Evolutionary conservation across 2,888 invertebrate genomes (phyloP).

Genomic region (Syrphus vitripennis): DNA sequence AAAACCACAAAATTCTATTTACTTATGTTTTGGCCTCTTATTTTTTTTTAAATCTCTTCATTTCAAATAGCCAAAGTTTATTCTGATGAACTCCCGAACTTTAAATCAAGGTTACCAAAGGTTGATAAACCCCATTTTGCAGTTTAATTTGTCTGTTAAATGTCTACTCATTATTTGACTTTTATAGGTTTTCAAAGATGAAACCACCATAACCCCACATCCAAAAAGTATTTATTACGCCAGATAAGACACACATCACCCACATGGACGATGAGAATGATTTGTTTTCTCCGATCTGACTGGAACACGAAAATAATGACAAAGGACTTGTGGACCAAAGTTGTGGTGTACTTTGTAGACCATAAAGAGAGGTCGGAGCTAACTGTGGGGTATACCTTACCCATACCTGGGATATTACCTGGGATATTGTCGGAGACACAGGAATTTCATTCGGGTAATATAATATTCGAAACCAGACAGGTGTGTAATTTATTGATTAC

Average conservation of each 20-base stretch:
- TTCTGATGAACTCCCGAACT: too few species aligned
- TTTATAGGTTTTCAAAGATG: background rate
- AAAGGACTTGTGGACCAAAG: conserved; percentile 42
- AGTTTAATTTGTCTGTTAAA: background rate
- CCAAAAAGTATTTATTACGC: background rate
- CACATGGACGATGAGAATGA: conserved; percentile 48
- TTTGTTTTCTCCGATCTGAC: conserved; percentile 46
- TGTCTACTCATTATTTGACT: background rate
- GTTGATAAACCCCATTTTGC: background rate
- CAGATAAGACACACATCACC: conserved; percentile 19
- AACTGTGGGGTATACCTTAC: too few species aligned
- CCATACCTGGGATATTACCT: background rate
- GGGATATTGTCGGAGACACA: conserved; percentile 27
- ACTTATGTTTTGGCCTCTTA: too few species aligned
- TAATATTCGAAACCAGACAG: conserved; percentile 78
- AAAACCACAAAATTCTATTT: too few species aligned
- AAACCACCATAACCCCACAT: background rate
- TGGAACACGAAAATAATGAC: conserved; percentile 58
- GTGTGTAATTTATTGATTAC: conserved; percentile 81
- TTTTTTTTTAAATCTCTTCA: too few species aligned
- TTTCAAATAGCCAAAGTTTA: too few species aligned
- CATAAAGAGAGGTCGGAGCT: background rate
- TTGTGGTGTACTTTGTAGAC: background rate
- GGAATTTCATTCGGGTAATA: conserved; percentile 68
- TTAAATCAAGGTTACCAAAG: background rate